Percentiles rank a stretch among this genome's conserved stretches.
These are phyloP conservation scores for Sphaerolaimus hirsutus DNA, from an alignment of 2,888 invertebrate species.

Conservation along the genomic window DNA sequence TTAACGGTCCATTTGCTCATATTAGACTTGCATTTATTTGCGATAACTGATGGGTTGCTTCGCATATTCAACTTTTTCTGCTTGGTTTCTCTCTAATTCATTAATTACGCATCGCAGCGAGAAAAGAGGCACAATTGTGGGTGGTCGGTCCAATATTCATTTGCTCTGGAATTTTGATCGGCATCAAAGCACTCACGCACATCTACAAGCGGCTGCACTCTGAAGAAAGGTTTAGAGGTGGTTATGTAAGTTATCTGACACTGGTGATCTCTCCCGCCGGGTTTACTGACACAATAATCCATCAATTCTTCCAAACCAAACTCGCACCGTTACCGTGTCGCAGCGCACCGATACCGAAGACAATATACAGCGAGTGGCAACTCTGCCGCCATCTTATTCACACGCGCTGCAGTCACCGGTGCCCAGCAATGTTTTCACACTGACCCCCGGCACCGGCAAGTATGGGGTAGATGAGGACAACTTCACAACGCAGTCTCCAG, in stretches of 20 bases:
- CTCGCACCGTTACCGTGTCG: too few relatives aligned
- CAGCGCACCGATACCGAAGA: not conserved
- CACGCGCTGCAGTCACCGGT: slow-evolving; percentile 3
- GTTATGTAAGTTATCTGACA: not conserved
- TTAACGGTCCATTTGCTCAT: too few relatives aligned
- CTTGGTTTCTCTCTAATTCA: too few relatives aligned
- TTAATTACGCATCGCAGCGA: too few relatives aligned
- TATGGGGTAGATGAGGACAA: too few relatives aligned
- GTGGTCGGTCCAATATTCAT: slow-evolving; percentile 6
- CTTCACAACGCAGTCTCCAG: too few relatives aligned
- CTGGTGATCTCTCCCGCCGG: too few relatives aligned
- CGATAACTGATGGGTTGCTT: too few relatives aligned
- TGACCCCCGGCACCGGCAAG: too few relatives aligned
- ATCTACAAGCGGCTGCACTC: slow-evolving; percentile 4
- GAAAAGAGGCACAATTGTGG: slow-evolving; percentile 4
- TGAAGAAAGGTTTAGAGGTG: not conserved
- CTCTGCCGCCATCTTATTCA: slow-evolving; percentile 5
- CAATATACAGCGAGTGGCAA: not conserved
- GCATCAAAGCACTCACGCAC: slow-evolving; percentile 3
- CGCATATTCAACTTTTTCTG: too few relatives aligned
- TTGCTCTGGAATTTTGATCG: slow-evolving; percentile 3
- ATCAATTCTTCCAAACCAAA: too few relatives aligned
- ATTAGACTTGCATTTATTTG: too few relatives aligned
- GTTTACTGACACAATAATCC: not conserved
- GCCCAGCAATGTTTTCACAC: slow-evolving; percentile 3